Evolutionary conservation across 2,888 invertebrate species (phyloP), one percentile per base, ranked within the genome.

Genomic region (Prosapia bicincta): DNA sequence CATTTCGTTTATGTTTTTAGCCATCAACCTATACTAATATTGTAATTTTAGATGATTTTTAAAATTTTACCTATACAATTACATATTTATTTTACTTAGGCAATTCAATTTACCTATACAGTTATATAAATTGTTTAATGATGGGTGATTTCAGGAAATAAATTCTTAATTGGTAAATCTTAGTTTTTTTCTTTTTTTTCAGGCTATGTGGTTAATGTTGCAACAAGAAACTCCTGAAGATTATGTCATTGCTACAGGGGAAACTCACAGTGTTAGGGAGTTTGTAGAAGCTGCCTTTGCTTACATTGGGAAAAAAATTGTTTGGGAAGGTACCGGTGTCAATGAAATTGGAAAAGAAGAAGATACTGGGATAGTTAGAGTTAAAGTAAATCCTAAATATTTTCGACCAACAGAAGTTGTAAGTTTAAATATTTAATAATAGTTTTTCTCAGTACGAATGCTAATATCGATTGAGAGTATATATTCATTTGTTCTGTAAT

Each of bases 161-260:
- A n/a, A n/a, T n/a, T n/a, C n/a, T n/a, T n/a, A n/a, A n/a, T n/a
- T n/a, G n/a, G n/a, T n/a, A n/a, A n/a, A n/a, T n/a, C n/a, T n/a
- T n/a, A n/a, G n/a, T n/a, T n/a, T n/a, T n/a, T n/a, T n/a, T n/a
- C 30, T 54, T 72, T 73, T 69, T 69, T 65, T 71, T n/a, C 83
- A 96, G 93, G 99, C 98, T 0, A 99, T 99, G 99, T 99, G 99
- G 98, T 86, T 97, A 84, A 99, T 99, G 96, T 88, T 99, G 20
- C 99, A 99, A 84, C 93, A 94, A 83, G 91, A 96, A 0, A 85
- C 87, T 38, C 94, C 99, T 0, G 95, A 98, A 72, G 99, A 99
- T 86, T 99, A 93, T 87, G 99, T 99, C 5, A 96, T 99, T 81
- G 97, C 99, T 5, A 98, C 98, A 0, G 98, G 98, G 0, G 94